Conservation (phyloP, 2,797 vertebrate species). For the Labeo calbasu region DNA sequence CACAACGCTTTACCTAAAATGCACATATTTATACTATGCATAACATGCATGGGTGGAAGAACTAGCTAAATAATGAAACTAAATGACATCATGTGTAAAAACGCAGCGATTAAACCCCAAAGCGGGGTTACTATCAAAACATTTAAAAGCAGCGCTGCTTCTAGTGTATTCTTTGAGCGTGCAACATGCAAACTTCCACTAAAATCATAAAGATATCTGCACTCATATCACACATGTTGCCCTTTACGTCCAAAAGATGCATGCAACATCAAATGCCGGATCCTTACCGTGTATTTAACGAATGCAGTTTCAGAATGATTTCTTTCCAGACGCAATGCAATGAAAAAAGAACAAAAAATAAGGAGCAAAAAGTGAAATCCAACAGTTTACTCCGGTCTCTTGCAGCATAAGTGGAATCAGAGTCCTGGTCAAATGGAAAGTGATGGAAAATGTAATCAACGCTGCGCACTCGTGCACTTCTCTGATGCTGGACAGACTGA, state of each 20-base stretch:
- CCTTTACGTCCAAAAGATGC: background rate
- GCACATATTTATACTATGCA: background rate
- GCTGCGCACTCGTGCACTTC: background rate
- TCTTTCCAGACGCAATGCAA: constrained; percentile 27
- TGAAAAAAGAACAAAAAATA: constrained; percentile 28
- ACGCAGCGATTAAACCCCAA: background rate
- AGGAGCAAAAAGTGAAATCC: constrained; percentile 33
- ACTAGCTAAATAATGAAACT: background rate
- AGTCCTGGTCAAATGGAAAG: constrained; percentile 6
- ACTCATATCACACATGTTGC: background rate
- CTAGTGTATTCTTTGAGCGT: background rate
- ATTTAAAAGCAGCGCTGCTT: background rate
- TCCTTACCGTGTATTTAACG: constrained; percentile 50
- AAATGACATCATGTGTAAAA: constrained; percentile 14
- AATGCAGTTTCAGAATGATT: constrained; percentile 26
- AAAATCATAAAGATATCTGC: background rate
- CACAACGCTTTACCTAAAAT: background rate
- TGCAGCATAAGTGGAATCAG: constrained; percentile 33
- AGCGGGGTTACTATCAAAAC: constrained; percentile 20
- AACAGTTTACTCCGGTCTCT: constrained; percentile 14
- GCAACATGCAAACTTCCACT: background rate
- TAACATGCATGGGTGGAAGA: background rate
- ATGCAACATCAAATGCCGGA: background rate
- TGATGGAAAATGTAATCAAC: background rate
- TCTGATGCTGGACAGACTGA: constrained; percentile 39